Percentiles rank a stretch among this genome's conserved stretches.
These are phyloP conservation scores for Andrena marginata DNA, from an alignment of 2,888 invertebrate species.

Conservation along the genomic window DNA sequence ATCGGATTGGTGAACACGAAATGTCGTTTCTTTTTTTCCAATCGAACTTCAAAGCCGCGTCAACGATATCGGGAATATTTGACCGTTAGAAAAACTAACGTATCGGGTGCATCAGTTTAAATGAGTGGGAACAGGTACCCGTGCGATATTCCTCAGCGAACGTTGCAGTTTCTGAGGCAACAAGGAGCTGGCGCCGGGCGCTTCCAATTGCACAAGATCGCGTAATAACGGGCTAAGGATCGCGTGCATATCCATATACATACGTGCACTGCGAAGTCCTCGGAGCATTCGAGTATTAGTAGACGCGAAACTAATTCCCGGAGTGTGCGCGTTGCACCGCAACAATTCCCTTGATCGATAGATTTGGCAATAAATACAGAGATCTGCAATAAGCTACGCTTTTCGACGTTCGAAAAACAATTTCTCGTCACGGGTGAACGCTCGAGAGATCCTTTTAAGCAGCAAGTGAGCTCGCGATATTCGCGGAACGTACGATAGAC, in stretches of 20 bases:
- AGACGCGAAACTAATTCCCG: slow-evolving; percentile 33
- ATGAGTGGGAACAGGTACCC: neutral
- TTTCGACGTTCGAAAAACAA: neutral
- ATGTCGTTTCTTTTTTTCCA: neutral
- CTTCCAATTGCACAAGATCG: slow-evolving; percentile 67
- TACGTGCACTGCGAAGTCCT: slow-evolving; percentile 39
- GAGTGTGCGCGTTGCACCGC: slow-evolving; percentile 54
- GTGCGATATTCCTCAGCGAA: slow-evolving; percentile 19
- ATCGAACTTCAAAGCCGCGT: neutral
- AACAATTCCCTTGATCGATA: slow-evolving; percentile 56
- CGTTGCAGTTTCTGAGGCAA: slow-evolving; percentile 46
- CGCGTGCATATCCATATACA: slow-evolving; percentile 25
- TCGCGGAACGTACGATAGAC: too few relatives aligned
- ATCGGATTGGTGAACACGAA: neutral
- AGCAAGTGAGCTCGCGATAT: too few relatives aligned
- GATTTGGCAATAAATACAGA: slow-evolving; percentile 43
- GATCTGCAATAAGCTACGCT: neutral
- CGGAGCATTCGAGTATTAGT: slow-evolving; percentile 29
- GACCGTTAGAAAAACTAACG: neutral
- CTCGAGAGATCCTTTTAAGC: too few relatives aligned
- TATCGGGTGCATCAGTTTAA: neutral
- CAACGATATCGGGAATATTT: neutral
- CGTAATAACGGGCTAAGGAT: slow-evolving; percentile 55
- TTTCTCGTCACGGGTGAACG: neutral
- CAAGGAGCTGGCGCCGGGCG: slow-evolving; percentile 52